phyloP scores from a whole-genome alignment of 2,797 vertebrate genomes.

The Morus bassanus region DNA sequence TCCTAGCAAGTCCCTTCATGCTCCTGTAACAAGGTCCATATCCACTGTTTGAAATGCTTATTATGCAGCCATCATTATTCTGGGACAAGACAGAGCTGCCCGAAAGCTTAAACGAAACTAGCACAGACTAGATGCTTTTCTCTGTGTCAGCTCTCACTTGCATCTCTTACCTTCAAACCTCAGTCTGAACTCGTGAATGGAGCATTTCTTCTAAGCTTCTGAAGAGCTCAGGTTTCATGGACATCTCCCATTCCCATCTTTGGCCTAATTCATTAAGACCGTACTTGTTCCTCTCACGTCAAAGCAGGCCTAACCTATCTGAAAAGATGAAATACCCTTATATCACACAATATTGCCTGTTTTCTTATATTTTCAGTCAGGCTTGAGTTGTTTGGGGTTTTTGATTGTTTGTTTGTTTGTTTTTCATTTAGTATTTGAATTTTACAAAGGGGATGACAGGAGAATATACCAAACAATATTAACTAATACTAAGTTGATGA shows the following conservation, averaged over 20 bases:
- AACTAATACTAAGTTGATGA: neutral
- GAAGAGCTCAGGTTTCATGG: neutral
- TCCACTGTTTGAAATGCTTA: neutral
- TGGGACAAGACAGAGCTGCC: neutral
- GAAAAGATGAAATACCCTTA: neutral
- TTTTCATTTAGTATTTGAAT: neutral
- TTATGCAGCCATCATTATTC: neutral
- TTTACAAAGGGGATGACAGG: neutral
- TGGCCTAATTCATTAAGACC: neutral
- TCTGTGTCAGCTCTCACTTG: neutral
- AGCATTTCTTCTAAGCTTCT: neutral
- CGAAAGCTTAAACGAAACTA: neutral
- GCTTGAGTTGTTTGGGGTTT: neutral
- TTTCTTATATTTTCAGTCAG: neutral
- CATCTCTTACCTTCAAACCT: neutral
- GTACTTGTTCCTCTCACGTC: neutral
- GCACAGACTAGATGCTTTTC: neutral
- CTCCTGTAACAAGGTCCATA: neutral
- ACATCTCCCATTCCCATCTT: neutral
- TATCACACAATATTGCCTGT: neutral
- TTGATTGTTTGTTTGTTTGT: accelerated
- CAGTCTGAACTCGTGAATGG: neutral
- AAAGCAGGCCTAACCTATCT: neutral
- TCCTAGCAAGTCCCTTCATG: neutral
- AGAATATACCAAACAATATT: neutral